A percentile compares a stretch with the other conserved stretches of the same genome.
Evolutionary conservation across 2,888 invertebrate genomes (phyloP).

Genomic region (Erebia epiphron): DNA sequence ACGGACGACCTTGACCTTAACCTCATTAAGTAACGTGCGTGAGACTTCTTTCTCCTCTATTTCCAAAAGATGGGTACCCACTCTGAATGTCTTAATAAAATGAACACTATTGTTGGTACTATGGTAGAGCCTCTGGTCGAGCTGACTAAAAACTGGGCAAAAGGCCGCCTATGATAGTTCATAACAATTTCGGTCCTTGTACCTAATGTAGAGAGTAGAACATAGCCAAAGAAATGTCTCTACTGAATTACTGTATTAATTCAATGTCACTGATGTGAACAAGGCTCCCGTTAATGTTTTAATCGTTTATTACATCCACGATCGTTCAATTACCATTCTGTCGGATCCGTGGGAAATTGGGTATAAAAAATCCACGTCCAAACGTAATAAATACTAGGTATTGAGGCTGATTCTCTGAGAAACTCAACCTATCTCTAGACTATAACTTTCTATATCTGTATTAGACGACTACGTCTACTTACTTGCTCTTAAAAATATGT

Average conservation of each 20-base stretch:
- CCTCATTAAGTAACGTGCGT: slow-evolving; percentile 59
- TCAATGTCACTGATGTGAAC: slow-evolving; percentile 26
- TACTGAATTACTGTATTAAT: not conserved
- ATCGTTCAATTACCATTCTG: slow-evolving; percentile 59
- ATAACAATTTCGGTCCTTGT: too few relatives aligned
- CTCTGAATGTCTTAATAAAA: too few relatives aligned
- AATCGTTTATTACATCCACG: slow-evolving; percentile 48
- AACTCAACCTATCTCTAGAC: slow-evolving; percentile 40
- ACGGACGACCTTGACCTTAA: slow-evolving; percentile 71
- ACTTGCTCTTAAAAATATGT: too few relatives aligned
- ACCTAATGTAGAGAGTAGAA: too few relatives aligned
- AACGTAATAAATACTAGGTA: slow-evolving; percentile 65
- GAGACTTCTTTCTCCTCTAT: slow-evolving; percentile 34
- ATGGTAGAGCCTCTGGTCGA: too few relatives aligned
- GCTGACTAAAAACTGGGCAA: too few relatives aligned
- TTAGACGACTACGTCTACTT: too few relatives aligned
- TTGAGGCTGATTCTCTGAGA: slow-evolving; percentile 70
- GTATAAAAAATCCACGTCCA: slow-evolving; percentile 59
- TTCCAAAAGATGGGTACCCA: not conserved
- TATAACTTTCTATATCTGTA: not conserved
- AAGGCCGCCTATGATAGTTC: too few relatives aligned
- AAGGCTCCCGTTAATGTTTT: slow-evolving; percentile 42
- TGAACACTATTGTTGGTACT: too few relatives aligned
- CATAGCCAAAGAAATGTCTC: too few relatives aligned
- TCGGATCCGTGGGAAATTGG: slow-evolving; percentile 69